A percentile compares a stretch with the other conserved stretches of the same genome.
These are phyloP conservation scores for Entosphenus tridentatus DNA, from an alignment of 2,113 vertebrate genomes.

Conservation along the genomic window DNA sequence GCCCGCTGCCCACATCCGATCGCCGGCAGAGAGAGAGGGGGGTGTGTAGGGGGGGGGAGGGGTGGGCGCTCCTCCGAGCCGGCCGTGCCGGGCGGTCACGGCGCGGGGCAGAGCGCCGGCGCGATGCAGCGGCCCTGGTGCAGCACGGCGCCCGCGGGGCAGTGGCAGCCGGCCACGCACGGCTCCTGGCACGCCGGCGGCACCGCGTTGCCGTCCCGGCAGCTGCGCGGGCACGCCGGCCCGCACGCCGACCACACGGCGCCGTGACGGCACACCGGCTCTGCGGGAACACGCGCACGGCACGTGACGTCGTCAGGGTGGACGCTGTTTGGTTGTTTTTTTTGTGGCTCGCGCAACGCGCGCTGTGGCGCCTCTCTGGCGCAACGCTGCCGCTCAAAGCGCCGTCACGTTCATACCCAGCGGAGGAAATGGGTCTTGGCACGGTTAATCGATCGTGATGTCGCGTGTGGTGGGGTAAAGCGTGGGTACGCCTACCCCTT, in stretches of 20 bases:
- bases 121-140: conserved; percentile 76
- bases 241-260: conserved; percentile 89
- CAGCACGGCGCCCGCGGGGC: conserved; percentile 64
- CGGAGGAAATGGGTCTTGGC: neutral
- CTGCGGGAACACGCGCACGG: conserved; percentile 15
- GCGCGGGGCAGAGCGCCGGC: conserved; percentile 66
- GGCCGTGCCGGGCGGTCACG: conserved; percentile 28
- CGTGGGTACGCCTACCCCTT: too few species aligned
- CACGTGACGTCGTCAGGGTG: too few species aligned
- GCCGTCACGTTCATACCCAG: neutral
- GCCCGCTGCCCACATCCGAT: neutral
- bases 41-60: neutral
- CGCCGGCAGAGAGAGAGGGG: neutral
- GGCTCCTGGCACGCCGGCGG: conserved; percentile 48
- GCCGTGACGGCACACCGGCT: conserved; percentile 69
- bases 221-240: conserved; percentile 73
- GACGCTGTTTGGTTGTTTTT: too few species aligned
- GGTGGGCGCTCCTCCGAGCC: neutral
- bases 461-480: neutral
- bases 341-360: conserved; percentile 6
- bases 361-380: conserved; percentile 4
- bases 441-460: neutral
- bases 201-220: conserved; percentile 95
- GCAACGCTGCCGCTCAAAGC: neutral
- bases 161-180: conserved; percentile 82